These are phyloP conservation scores for Phyllostomus hastatus DNA, from an alignment of 2,113 vertebrate species.

Conservation along the genomic window DNA sequence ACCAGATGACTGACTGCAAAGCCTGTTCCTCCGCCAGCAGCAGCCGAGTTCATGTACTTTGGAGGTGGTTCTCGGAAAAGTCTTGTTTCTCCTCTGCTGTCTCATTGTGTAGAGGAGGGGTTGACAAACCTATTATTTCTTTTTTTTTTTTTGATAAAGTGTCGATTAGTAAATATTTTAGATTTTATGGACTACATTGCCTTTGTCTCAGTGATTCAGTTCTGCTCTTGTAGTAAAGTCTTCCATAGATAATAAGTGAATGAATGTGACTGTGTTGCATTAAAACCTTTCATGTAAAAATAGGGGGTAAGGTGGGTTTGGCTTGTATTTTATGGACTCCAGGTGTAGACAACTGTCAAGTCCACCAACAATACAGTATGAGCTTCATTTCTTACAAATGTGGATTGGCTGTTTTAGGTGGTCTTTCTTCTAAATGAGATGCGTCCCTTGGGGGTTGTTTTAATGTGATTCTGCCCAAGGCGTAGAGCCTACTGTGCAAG, in stretches of 20 bases:
- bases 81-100: background rate
- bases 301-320: background rate
- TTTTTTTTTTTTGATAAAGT: background rate
- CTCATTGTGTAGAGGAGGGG: background rate
- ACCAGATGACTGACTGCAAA: background rate
- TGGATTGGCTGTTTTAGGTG: background rate
- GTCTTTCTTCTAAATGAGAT: background rate
- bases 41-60: background rate
- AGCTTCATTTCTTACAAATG: background rate
- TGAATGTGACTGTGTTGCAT: background rate
- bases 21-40: background rate
- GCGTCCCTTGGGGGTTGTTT: background rate
- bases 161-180: slow-evolving; percentile 20
- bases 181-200: background rate
- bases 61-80: background rate
- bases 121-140: background rate
- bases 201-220: background rate
- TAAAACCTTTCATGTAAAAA: background rate
- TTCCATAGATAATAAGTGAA: background rate
- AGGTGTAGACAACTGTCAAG: background rate
- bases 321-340: background rate
- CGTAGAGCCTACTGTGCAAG: background rate
- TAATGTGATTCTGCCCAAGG: background rate
- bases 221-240: background rate
- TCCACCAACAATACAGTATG: background rate